Base-by-base conservation (phyloP, 2,888 invertebrate species). In the Parthenolecanium corni region DNA sequence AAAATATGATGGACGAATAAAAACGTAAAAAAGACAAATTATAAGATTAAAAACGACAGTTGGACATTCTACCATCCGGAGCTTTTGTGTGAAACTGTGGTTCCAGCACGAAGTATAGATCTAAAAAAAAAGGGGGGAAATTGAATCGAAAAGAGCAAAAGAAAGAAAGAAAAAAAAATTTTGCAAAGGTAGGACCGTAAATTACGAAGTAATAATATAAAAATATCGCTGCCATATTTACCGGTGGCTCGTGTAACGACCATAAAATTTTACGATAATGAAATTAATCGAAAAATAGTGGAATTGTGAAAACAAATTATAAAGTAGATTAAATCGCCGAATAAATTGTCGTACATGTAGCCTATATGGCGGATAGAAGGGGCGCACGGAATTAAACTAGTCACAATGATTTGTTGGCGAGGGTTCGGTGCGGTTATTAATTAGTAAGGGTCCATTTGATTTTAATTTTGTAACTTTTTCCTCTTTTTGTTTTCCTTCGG, bases 381-480 rank as follows among this genome's bases (percentile, higher is more conserved):
- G 31, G 44, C 56, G n/a, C 20, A 21, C 21, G 12, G 25, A 44
- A 57, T 57, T 44, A 44, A 57, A 57, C 56, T 4, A 57, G 11
- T 24, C 31, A 46, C 21, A 31, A 57, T 57, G 56, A 57, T 57
- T 57, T 57, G 56, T 57, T 38, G 25, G 16, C 31, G 25, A 44
- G 56, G 44, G 44, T 24, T 24, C 56, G n/a, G 46, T 14, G 44
- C 40, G 51, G 40, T 46, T 54, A 49, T 61, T 63, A 62, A 62
- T 64, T 47, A 52, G 25, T 36, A 52, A 47, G 23, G 53, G 44
- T 46, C 44, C 24, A 53, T 56, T 61, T 61, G 49, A 38, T 61
- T 61, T 61, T 61, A 61, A 61, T 61, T 61, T 61, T 61, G 46
- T 51, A 49, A 61, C 49, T 49, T 61, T 42, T 49, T 49, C 14